These are phyloP conservation scores for Ennomos fuscantarius DNA, from an alignment of 2,888 invertebrate species.

Conservation along the genomic window DNA sequence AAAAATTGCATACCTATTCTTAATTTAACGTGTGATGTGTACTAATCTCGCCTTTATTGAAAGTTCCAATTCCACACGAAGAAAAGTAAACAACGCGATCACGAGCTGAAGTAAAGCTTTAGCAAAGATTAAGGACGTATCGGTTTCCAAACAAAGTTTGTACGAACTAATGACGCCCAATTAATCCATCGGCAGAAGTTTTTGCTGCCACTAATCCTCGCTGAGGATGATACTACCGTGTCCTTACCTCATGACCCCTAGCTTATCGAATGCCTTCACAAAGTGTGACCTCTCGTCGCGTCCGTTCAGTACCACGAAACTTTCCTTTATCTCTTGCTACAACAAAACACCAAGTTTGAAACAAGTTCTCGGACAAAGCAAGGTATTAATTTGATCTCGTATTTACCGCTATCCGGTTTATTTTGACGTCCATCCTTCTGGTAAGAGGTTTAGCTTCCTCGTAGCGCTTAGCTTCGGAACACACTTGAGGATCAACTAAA, in stretches of 20 bases:
- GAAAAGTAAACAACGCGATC: constrained; percentile 4
- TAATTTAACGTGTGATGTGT: too few relatives aligned
- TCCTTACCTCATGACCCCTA: constrained; percentile 76
- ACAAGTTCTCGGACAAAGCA: constrained; percentile 18
- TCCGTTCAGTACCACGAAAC: constrained; percentile 65
- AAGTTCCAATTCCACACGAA: too few relatives aligned
- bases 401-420: constrained; percentile 73
- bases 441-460: constrained; percentile 69
- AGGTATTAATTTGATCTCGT: constrained; percentile 32
- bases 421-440: constrained; percentile 67
- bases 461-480: constrained; percentile 48
- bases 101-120: constrained; percentile 10
- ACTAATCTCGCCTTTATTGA: too few relatives aligned
- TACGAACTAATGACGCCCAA: constrained; percentile 29
- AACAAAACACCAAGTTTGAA: constrained; percentile 50
- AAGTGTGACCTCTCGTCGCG: constrained; percentile 56
- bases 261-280: constrained; percentile 59
- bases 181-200: constrained; percentile 28
- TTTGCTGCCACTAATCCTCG: constrained; percentile 32
- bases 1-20: too few relatives aligned
- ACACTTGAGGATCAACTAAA: constrained; percentile 55
- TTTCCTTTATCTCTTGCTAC: constrained; percentile 79
- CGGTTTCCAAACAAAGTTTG: constrained; percentile 28
- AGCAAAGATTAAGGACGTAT: constrained; percentile 34
- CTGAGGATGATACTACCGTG: too few relatives aligned